These are phyloP conservation scores for Timema podura DNA, from an alignment of 2,888 invertebrate genomes.

Conservation along the genomic window DNA sequence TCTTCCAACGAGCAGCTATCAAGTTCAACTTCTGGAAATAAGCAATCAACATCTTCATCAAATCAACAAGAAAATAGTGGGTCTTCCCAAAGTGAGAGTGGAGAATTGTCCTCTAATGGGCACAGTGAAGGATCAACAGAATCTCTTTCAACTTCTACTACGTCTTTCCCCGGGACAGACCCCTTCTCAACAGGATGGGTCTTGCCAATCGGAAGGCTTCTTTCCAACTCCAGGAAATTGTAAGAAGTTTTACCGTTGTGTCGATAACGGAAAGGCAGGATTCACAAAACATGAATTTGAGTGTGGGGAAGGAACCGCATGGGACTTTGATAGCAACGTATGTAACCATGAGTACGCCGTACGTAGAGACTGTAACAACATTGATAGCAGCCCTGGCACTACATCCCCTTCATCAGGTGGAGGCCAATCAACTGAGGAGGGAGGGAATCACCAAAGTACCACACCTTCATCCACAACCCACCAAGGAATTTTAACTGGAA, in stretches of 20 bases:
- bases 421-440: not conserved
- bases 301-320: constrained; percentile 55
- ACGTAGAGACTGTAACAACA: constrained; percentile 18
- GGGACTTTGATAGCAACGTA: constrained; percentile 53
- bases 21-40: not conserved
- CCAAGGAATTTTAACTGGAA: not conserved
- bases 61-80: not conserved
- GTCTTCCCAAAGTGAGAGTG: not conserved
- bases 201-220: constrained; percentile 57
- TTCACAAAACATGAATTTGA: constrained; percentile 50
- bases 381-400: not conserved
- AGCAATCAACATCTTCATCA: constrained; percentile 1
- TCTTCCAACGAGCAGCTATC: constrained; percentile 9
- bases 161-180: not conserved
- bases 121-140: no score
- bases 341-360: constrained; percentile 48
- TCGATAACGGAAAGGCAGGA: constrained; percentile 45
- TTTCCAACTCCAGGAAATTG: constrained; percentile 58
- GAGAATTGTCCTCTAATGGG: no score
- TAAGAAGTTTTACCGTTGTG: constrained; percentile 63
- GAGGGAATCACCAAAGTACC: not conserved
- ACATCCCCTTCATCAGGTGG: not conserved
- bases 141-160: no score
- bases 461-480: not conserved
- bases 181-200: not conserved